A percentile compares a stretch with the other conserved stretches of the same genome.
These are phyloP conservation scores for Vireo altiloquus DNA, from an alignment of 2,113 vertebrate species.

Conservation along the genomic window DNA sequence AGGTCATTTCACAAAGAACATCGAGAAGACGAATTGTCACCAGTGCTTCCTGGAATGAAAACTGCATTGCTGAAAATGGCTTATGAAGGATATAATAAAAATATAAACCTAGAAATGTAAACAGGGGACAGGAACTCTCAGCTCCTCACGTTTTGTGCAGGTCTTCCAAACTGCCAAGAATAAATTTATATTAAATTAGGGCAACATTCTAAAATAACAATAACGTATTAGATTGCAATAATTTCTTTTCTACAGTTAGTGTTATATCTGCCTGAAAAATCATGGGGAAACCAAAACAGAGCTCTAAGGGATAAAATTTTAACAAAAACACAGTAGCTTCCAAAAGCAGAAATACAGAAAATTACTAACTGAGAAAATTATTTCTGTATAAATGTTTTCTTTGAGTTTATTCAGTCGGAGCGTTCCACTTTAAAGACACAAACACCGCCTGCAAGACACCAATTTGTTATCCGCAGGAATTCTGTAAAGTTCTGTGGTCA, in stretches of 20 bases:
- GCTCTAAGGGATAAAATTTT: constrained; percentile 46
- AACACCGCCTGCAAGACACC: constrained; percentile 48
- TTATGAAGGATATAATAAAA: background rate
- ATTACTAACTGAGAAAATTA: constrained; percentile 65
- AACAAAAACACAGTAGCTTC: constrained; percentile 64
- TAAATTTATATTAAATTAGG: background rate
- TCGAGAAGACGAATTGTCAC: constrained; percentile 85
- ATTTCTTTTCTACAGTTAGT: background rate
- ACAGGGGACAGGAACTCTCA: background rate
- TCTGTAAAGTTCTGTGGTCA: constrained; percentile 45
- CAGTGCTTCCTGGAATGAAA: constrained; percentile 78
- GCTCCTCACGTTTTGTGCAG: background rate
- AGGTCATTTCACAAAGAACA: constrained; percentile 91
- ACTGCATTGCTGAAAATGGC: background rate
- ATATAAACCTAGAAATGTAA: background rate
- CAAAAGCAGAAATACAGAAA: constrained; percentile 59
- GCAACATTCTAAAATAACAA: background rate
- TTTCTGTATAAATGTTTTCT: constrained; percentile 66
- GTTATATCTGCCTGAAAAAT: background rate
- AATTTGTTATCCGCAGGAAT: constrained; percentile 62
- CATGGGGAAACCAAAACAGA: constrained; percentile 13
- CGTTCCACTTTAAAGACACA: constrained; percentile 58
- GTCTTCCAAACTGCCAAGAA: background rate
- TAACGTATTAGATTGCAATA: background rate
- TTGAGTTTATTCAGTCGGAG: constrained; percentile 37